phyloP scores from a whole-genome alignment of 2,888 invertebrate species.

The Leptopilina syphax region DNA sequence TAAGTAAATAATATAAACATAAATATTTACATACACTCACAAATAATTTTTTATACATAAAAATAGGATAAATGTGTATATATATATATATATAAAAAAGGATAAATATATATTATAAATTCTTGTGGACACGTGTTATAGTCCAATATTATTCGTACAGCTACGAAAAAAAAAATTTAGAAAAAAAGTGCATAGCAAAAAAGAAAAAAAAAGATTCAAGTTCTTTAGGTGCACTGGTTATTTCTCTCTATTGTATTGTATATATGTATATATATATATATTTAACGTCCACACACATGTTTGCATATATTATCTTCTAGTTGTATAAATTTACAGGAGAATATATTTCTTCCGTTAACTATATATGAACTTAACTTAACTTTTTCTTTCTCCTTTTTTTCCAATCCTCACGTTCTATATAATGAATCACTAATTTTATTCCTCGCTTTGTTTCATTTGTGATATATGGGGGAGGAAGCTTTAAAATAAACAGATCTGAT shows the following conservation, averaged over 20 bases:
- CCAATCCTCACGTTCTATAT: not conserved
- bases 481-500: constrained; percentile 17
- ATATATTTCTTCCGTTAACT: constrained; percentile 24
- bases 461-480: not conserved
- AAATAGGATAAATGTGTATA: too few species aligned
- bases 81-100: not conserved
- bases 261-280: not conserved
- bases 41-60: too few species aligned
- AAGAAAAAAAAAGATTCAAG: too few species aligned
- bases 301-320: constrained; percentile 6
- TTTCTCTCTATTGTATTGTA: not conserved
- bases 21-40: too few species aligned
- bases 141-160: constrained; percentile 10
- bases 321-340: not conserved
- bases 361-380: not conserved
- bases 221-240: not conserved
- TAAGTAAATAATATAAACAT: too few species aligned
- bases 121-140: constrained; percentile 7
- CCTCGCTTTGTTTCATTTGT: constrained; percentile 6
- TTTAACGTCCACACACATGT: not conserved
- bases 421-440: constrained; percentile 20
- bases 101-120: constrained; percentile 10
- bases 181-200: not conserved
- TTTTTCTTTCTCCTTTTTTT: not conserved
- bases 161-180: not conserved